Base-by-base conservation (phyloP, 1,140 invertebrate genomes). In the Zaprionus tsacasi region DNA sequence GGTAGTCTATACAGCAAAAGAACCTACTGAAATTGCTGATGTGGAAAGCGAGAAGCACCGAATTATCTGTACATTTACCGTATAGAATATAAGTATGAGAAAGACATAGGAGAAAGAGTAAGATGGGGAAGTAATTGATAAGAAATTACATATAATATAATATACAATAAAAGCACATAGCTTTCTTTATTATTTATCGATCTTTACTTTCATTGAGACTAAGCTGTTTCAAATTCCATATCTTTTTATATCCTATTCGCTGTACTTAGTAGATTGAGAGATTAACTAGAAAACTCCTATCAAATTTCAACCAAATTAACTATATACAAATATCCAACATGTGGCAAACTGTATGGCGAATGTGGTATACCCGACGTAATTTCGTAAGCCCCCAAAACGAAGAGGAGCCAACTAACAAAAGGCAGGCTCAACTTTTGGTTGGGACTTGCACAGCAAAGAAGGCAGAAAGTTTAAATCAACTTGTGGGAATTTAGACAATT, bases 401-500 rank as follows among this genome's bases (percentile, higher is more conserved):
- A 59, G 52, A 25, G n/a, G 27, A 61, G 66, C 35, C 55, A 88
- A 70, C 76, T 82, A 75, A 88, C 69, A 80, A 75, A 78, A 70
- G 67, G 40, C 7, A 61, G 71, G 72, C 67, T 64, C 67, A 75
- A 75, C 54, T 75, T 70, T 64, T 70, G 66, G 38, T 73, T 48
- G 56, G 30, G 55, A 10, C 61, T 59, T 67, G 38, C 57, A 40
- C 40, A 74, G 66, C 70, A 57, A 80, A 76, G 77, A 87, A 87
- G 74, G 80, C 79, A 81, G 70, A 83, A 88, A 88, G 83, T 87
- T 87, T 87, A 87, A 87, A 87, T 87, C 83, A 87, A 87, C 83
- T 87, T 87, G 83, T 87, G 83, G 83, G 85, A 87, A 87, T 88
- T 87, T 88, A 83, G 83, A 87, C 83, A 88, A 87, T 87, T 87